Base-by-base conservation (phyloP, 2,888 invertebrate species). In the Caradrina kadenii region DNA sequence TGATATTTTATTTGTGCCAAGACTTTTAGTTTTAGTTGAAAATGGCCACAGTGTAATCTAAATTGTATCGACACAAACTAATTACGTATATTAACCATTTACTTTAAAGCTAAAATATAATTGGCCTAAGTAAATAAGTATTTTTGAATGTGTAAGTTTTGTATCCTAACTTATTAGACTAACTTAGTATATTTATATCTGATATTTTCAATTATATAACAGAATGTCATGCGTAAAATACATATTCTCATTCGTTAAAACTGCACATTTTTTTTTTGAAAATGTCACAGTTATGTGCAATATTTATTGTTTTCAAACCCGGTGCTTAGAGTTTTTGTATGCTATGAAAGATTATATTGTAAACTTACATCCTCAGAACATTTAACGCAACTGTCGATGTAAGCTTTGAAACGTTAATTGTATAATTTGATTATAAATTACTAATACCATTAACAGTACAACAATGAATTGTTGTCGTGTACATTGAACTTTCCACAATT, bases 1-100 rank as follows among this genome's bases (percentile, higher is more conserved):
- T 88, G 87, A 91, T 91, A 90, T 93, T 92, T 84, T 90, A 90
- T 94, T 94, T 93, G 95, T 95, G 95, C 95, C 95, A 95, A 95
- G 91, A 93, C 88, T 92, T 93, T 92, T 90, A 91, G 91, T 87
- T 83, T 86, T 90, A 87, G 85, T 91, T 88, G 84, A 86, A 81
- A 76, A 84, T 88, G 87, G 89, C 89, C 88, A 88, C 89, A 84
- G 85, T 82, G 80, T 85, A 86, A 85, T 85, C 82, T 84, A 85
- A 85, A 84, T 87, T 84, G 69, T 88, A 85, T 86, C 83, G 63
- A 83, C 85, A 84, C 83, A 83, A 80, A 86, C 82, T 86, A 87
- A 85, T 81, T 82, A 88, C 86, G 84, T 90, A 91, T 89, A 88
- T 89, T 88, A 86, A 86, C 84, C 87, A 88, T 86, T 89, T 84